A percentile compares a stretch with the other conserved stretches of the same genome.
These are phyloP conservation scores for Masnerella sp. DNA, from an alignment of 2,888 invertebrate genomes.

Conservation along the genomic window DNA sequence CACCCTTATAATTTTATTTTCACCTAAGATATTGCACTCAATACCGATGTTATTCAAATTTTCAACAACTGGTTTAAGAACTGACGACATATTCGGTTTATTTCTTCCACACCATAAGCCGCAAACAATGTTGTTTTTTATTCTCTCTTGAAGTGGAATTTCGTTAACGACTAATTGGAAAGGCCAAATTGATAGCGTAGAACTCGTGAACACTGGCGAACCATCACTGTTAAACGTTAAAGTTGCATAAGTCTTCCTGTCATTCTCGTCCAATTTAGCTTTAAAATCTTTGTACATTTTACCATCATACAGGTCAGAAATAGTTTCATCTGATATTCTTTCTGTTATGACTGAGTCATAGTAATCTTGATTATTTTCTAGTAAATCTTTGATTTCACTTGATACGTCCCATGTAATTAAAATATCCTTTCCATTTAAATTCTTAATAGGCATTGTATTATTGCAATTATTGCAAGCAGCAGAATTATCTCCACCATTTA, in stretches of 20 bases:
- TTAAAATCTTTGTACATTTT: neutral
- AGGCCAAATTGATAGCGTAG: constrained; percentile 31
- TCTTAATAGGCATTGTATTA: too few species aligned
- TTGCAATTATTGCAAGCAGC: too few species aligned
- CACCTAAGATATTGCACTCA: neutral
- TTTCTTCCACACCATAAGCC: constrained; percentile 38
- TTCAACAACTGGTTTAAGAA: neutral
- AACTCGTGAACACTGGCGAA: too few species aligned
- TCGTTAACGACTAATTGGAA: constrained; percentile 47
- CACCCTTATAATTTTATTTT: neutral
- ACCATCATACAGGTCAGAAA: neutral
- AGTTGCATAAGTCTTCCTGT: constrained; percentile 11
- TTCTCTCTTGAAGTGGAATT: constrained; percentile 22
- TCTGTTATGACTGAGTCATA: neutral
- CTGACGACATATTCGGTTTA: constrained; percentile 5
- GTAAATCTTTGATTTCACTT: neutral
- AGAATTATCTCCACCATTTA: neutral
- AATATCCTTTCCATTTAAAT: neutral
- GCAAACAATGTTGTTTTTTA: neutral
- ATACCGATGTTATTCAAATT: neutral
- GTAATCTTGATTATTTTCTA: neutral
- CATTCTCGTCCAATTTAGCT: neutral
- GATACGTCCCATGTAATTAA: neutral
- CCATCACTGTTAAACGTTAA: constrained; percentile 46
- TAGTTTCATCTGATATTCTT: neutral